Conservation (phyloP, 1,140 invertebrate genomes). For the Drosophila varians region DNA sequence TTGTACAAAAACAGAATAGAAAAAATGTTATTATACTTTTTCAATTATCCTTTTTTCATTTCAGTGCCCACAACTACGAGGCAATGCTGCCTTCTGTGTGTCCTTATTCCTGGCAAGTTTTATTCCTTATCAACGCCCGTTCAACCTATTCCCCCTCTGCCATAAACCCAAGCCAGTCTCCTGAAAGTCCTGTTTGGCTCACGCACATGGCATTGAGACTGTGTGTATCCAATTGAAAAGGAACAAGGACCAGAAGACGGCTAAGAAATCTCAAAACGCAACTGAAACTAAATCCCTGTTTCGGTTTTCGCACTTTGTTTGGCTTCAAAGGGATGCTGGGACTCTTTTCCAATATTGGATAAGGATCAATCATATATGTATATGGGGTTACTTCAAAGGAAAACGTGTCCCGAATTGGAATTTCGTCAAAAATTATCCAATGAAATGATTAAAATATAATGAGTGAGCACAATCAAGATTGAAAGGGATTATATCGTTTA, state of each 20-base stretch:
- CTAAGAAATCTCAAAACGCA: conserved; percentile 64
- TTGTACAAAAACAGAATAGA: too few relatives aligned
- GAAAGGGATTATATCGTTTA: conserved; percentile 2
- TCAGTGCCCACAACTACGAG: conserved; percentile 39
- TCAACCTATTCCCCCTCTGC: conserved; percentile 27
- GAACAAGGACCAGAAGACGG: conserved; percentile 12
- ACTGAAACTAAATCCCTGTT: conserved; percentile 64
- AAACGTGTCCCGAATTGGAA: conserved; percentile 7
- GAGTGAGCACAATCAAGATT: conserved; percentile 2
- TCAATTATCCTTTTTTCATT: not conserved
- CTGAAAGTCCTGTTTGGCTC: conserved; percentile 26
- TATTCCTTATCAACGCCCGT: conserved; percentile 61
- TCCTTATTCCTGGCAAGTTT: conserved; percentile 40
- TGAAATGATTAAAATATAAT: conserved; percentile 14
- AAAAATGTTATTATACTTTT: too few relatives aligned
- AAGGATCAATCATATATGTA: conserved; percentile 7
- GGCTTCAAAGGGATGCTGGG: conserved; percentile 37
- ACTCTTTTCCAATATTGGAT: conserved; percentile 15
- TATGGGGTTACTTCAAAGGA: not conserved
- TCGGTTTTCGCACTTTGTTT: conserved; percentile 16
- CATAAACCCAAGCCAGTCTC: conserved; percentile 11
- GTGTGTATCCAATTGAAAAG: conserved; percentile 68
- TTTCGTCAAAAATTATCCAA: conserved; percentile 6
- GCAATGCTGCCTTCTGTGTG: conserved; percentile 4
- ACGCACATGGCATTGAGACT: conserved; percentile 35